A percentile compares a stretch with the other conserved stretches of the same genome.
phyloP scores from a whole-genome alignment of 2,113 vertebrate species.

The Ptychochromis oligacanthus region DNA sequence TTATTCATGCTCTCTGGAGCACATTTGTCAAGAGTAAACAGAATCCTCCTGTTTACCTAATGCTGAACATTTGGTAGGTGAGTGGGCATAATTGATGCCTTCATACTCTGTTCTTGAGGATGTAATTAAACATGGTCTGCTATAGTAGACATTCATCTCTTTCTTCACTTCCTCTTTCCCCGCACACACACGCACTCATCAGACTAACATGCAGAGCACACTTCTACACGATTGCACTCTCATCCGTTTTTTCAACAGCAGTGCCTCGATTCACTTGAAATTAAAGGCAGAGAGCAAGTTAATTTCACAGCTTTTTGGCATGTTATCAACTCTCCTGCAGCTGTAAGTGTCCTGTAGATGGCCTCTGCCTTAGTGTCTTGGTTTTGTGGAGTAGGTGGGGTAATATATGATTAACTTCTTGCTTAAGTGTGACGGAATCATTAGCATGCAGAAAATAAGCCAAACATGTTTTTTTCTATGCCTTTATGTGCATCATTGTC shows the following conservation, averaged over 20 bases:
- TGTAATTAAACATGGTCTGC: slow-evolving; percentile 65
- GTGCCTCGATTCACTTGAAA: slow-evolving; percentile 27
- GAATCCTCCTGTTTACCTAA: slow-evolving; percentile 67
- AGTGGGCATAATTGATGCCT: slow-evolving; percentile 70
- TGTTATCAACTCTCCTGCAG: slow-evolving; percentile 29
- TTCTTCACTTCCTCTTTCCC: not conserved
- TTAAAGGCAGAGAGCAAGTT: slow-evolving; percentile 53
- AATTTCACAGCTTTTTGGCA: slow-evolving; percentile 66
- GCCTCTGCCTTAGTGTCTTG: slow-evolving; percentile 22
- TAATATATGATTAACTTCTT: slow-evolving; percentile 52
- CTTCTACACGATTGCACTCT: not conserved
- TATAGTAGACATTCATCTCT: slow-evolving; percentile 54
- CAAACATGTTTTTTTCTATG: slow-evolving; percentile 19
- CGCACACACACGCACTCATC: not conserved
- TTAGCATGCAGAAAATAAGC: slow-evolving; percentile 60
- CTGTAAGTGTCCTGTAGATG: not conserved
- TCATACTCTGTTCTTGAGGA: slow-evolving; percentile 60
- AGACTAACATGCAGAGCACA: not conserved
- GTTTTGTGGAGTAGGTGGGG: not conserved
- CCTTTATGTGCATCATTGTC: slow-evolving; percentile 15
- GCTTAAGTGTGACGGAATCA: slow-evolving; percentile 61
- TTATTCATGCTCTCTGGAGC: slow-evolving; percentile 63
- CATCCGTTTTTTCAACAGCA: slow-evolving; percentile 9
- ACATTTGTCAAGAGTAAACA: slow-evolving; percentile 72
- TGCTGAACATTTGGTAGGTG: slow-evolving; percentile 61